Evolutionary conservation across 2,113 vertebrate species (phyloP), one percentile per base, ranked within the genome.

Genomic region (Macrotus californicus): DNA sequence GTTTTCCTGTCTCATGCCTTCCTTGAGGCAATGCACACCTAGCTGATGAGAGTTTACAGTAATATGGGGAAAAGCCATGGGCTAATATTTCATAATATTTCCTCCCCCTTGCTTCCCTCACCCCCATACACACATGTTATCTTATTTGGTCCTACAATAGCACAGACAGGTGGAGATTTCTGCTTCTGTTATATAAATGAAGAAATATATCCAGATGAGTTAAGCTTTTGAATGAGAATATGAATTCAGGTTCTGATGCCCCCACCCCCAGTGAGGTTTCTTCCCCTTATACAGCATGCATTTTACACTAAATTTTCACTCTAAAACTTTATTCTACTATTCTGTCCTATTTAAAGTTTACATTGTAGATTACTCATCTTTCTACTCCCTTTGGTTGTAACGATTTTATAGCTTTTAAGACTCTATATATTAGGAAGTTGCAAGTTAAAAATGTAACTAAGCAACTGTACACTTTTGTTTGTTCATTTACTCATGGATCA

Each of bases 371-470:
- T 69, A 16, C 9, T 46, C 31, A 18, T 36, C 83, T 87, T 94
- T 5, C 36, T 89, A 36, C 41, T 81, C 18, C 4, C n/a, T 56
- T 94, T 61, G 31, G 4, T 34, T 73, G 11, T 69, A 87, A 84
- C 80, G 19, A 54, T 79, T 86, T 91, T 91, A 77, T 36, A 95
- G 64, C 64, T 76, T 87, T 87, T 16, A 90, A 29, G 72, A 59
- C 24, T 73, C 18, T 59, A 0, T 73, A 31, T 61, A 75, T 73
- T 86, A 93, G 39, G 46, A 80, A 91, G 52, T 76, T 29, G 41
- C 7, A 82, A 61, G 7, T 67, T 77, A 48, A 89, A 95, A 94
- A 77, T 59, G 21, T 43, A 70, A 61, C 7, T 85, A 73, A 85
- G 73, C 36, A 76, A 54, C 29, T 92, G 8, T 94, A 36, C 7